phyloP scores from a whole-genome alignment of 2,113 vertebrate genomes.

The Grus americana region DNA sequence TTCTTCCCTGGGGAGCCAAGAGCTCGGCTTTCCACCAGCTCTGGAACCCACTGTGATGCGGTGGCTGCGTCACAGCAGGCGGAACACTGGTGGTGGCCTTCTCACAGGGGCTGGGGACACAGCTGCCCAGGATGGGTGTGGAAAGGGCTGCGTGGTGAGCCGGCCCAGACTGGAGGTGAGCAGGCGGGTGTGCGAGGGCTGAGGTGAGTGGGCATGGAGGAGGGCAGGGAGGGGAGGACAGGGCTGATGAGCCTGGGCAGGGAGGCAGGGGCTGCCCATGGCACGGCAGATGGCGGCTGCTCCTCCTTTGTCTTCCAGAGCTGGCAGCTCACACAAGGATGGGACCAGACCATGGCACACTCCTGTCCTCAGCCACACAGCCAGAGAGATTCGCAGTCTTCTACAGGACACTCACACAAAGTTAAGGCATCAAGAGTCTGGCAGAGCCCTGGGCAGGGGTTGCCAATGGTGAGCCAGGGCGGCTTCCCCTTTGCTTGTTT shows the following conservation, averaged over 20 bases:
- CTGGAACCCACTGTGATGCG: background rate
- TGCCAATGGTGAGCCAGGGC: background rate
- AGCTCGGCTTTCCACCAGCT: background rate
- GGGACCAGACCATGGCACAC: accelerated
- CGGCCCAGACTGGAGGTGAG: accelerated
- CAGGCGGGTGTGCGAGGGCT: no score
- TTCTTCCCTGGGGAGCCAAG: background rate
- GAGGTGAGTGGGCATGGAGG: background rate
- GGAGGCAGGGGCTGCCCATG: accelerated
- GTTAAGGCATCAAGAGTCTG: background rate
- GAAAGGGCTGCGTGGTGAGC: background rate
- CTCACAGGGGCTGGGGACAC: accelerated
- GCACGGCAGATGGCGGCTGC: accelerated
- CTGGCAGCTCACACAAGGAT: accelerated
- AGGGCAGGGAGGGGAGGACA: background rate
- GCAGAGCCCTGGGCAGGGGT: background rate
- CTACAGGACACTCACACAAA: no score
- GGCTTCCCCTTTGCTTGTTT: no score
- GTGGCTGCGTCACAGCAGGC: no score
- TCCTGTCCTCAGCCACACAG: no score
- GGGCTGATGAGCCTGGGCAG: background rate
- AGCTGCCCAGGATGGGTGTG: background rate
- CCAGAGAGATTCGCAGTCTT: background rate
- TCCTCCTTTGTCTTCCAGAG: background rate
- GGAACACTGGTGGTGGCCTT: background rate